Percentiles rank a stretch among this genome's conserved stretches.
Conservation (phyloP, 2,888 invertebrate genomes). For the Pollenia angustigena region DNA sequence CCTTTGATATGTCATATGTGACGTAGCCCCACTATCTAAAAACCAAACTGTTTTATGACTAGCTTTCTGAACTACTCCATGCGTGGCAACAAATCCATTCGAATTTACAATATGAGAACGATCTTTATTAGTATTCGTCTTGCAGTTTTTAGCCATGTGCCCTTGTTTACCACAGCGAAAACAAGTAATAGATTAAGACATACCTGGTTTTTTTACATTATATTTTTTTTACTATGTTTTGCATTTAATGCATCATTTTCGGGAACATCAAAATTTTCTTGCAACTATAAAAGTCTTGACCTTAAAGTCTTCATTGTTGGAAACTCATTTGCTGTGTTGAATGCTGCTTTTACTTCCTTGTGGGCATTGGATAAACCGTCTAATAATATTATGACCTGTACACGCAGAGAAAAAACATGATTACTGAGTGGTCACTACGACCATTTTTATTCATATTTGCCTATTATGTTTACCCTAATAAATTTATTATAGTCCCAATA, state of each 20-base stretch:
- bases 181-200: conserved; percentile 7
- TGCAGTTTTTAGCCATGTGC: conserved; percentile 2
- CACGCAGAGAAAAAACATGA: no score
- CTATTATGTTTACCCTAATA: no score
- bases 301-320: not conserved
- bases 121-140: not conserved
- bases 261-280: not conserved
- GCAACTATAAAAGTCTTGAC: conserved; percentile 16
- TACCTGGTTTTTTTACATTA: conserved; percentile 10
- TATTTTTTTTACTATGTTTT: no score
- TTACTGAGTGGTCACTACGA: no score
- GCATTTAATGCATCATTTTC: no score
- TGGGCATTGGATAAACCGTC: not conserved
- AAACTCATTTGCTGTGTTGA: conserved; percentile 1
- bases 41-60: no score
- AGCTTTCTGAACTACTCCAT: no score
- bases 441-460: no score
- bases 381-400: no score
- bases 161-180: not conserved
- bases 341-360: conserved; percentile 19
- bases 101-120: not conserved
- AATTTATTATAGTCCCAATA: no score
- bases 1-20: no score
- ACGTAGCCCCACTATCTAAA: no score
- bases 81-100: not conserved